Evolutionary conservation across 92 coral and sea anemone genomes (phyloP).

Genomic region (Epizoanthus scotinus): DNA sequence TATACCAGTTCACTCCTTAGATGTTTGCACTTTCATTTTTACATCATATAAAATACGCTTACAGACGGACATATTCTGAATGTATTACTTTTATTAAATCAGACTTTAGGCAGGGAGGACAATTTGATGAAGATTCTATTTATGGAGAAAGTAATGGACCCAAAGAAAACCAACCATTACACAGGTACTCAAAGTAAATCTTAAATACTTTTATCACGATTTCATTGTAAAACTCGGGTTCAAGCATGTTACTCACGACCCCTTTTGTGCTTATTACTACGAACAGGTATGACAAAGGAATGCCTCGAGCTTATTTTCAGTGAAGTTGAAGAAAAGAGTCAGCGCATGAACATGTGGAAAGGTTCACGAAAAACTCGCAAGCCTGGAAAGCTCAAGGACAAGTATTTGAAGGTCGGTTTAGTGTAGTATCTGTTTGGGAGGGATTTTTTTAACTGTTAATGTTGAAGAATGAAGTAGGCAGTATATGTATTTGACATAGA

Average conservation of each 20-base stretch:
- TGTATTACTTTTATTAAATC: slow-evolving; percentile 30
- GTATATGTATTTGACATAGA: slow-evolving; percentile 1
- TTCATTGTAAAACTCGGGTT: slow-evolving; percentile 17
- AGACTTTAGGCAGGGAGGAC: slow-evolving; percentile 42
- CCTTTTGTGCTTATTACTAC: slow-evolving; percentile 20
- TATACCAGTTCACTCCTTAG: too few species aligned
- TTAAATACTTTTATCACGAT: slow-evolving; percentile 27
- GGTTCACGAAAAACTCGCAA: slow-evolving; percentile 55
- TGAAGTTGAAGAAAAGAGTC: slow-evolving; percentile 54
- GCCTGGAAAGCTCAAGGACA: slow-evolving; percentile 57
- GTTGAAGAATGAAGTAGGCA: too few species aligned
- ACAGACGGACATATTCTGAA: slow-evolving; percentile 39
- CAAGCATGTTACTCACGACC: slow-evolving; percentile 24
- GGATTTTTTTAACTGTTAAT: too few species aligned
- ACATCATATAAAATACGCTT: slow-evolving; percentile 1
- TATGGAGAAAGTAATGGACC: slow-evolving; percentile 59
- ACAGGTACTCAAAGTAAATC: slow-evolving; percentile 45
- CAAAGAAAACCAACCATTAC: slow-evolving; percentile 50
- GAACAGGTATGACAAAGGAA: slow-evolving; percentile 58
- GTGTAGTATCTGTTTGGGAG: too few species aligned
- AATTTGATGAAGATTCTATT: slow-evolving; percentile 44
- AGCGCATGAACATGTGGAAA: slow-evolving; percentile 59
- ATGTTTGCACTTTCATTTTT: slow-evolving; percentile 23
- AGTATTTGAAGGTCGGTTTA: slow-evolving; percentile 54
- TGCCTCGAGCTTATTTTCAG: slow-evolving; percentile 54